These are phyloP conservation scores for Neodon shergylaensis DNA, from an alignment of 2,113 vertebrate genomes.

Conservation along the genomic window DNA sequence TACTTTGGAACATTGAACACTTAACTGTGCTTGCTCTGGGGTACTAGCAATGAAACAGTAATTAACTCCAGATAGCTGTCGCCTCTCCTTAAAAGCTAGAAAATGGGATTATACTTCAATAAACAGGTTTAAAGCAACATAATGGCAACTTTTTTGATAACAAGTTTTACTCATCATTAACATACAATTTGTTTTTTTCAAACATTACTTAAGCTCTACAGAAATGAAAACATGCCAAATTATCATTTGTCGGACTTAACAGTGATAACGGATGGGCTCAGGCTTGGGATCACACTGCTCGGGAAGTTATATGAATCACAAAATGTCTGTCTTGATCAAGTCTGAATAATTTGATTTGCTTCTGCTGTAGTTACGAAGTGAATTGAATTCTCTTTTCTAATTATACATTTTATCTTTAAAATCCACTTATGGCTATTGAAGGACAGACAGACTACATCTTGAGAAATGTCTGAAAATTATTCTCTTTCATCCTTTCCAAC, in stretches of 20 bases:
- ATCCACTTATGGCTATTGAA: conserved; percentile 51
- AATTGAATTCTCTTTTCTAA: conserved; percentile 67
- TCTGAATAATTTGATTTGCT: conserved; percentile 58
- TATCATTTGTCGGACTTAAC: conserved; percentile 63
- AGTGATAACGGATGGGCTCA: conserved; percentile 72
- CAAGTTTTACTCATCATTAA: conserved; percentile 72
- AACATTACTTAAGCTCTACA: conserved; percentile 75
- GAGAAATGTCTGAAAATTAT: conserved; percentile 55
- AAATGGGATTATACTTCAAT: conserved; percentile 77
- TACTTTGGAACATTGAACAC: conserved; percentile 73
- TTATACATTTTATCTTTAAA: conserved; percentile 61
- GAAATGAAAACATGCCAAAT: conserved; percentile 77
- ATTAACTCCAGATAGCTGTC: conserved; percentile 83
- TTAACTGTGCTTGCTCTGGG: conserved; percentile 80
- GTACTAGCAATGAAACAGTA: conserved; percentile 80
- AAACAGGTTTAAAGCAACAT: conserved; percentile 81
- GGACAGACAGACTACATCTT: conserved; percentile 45
- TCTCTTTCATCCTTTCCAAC: conserved; percentile 31
- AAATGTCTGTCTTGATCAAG: conserved; percentile 68
- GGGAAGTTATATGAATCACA: conserved; percentile 68
- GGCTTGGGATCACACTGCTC: conserved; percentile 55
- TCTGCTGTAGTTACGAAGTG: conserved; percentile 22
- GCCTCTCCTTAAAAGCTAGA: conserved; percentile 80
- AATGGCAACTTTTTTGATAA: conserved; percentile 76
- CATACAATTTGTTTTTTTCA: conserved; percentile 70